These are phyloP conservation scores for Drosophila navojoa DNA, from an alignment of 1,140 invertebrate species.

Conservation along the genomic window DNA sequence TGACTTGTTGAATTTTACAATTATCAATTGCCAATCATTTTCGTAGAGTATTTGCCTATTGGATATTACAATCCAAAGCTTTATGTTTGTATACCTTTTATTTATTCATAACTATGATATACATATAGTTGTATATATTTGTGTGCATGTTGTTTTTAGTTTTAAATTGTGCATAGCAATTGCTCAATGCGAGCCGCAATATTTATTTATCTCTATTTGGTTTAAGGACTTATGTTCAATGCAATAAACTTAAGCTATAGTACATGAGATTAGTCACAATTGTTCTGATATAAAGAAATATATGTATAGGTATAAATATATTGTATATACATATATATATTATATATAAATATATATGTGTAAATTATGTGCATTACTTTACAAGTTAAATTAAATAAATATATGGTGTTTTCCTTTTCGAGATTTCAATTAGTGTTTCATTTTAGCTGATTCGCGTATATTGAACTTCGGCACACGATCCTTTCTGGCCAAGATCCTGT, in stretches of 20 bases:
- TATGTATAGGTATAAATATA: too few species aligned
- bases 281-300: constrained; percentile 17
- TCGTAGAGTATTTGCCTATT: constrained; percentile 17
- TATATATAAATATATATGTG: too few species aligned
- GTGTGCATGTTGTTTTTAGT: neutral
- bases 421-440: constrained; percentile 50
- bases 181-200: constrained; percentile 21
- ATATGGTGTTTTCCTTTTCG: constrained; percentile 12
- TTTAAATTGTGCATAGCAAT: constrained; percentile 6
- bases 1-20: constrained; percentile 34
- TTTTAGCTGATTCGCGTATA: constrained; percentile 78
- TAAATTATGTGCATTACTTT: constrained; percentile 24
- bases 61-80: constrained; percentile 23
- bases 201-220: constrained; percentile 14
- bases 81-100: constrained; percentile 10
- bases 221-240: constrained; percentile 34
- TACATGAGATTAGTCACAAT: constrained; percentile 34
- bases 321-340: too few species aligned
- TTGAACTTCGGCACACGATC: constrained; percentile 83
- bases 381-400: constrained; percentile 36
- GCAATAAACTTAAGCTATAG: constrained; percentile 28
- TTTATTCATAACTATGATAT: constrained; percentile 2
- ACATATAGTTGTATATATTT: constrained; percentile 3
- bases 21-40: constrained; percentile 20
- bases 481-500: constrained; percentile 79